phyloP scores from a whole-genome alignment of 1,140 invertebrate species.

The Drosophila novamexicana region DNA sequence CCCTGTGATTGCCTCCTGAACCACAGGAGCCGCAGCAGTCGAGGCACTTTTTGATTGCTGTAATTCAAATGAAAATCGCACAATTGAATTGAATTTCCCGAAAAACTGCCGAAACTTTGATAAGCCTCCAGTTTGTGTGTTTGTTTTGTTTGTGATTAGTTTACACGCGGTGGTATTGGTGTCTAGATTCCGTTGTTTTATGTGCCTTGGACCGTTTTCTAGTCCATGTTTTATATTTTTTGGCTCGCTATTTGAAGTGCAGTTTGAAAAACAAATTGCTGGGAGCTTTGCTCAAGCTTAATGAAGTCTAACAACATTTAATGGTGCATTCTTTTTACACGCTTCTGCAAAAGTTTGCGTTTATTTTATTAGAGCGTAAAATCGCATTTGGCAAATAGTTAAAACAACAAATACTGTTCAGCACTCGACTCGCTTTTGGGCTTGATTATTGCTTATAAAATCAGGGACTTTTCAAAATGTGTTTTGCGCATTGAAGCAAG shows the following conservation, averaged over 20 bases:
- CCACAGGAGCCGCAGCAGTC: slow-evolving; percentile 1
- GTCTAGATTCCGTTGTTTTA: slow-evolving; percentile 30
- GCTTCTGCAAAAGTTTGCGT: slow-evolving; percentile 47
- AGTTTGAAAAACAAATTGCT: slow-evolving; percentile 33
- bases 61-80: slow-evolving; percentile 78
- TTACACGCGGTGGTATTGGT: slow-evolving; percentile 49
- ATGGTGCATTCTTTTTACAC: slow-evolving; percentile 59
- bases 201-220: neutral
- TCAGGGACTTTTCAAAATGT: neutral
- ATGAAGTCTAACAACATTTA: slow-evolving; percentile 62
- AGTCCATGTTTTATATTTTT: slow-evolving; percentile 23
- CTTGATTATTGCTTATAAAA: slow-evolving; percentile 13
- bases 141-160: slow-evolving; percentile 74
- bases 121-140: slow-evolving; percentile 45
- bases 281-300: slow-evolving; percentile 34
- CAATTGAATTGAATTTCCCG: slow-evolving; percentile 77
- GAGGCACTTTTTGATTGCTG: slow-evolving; percentile 52
- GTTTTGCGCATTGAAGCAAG: neutral
- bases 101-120: slow-evolving; percentile 70
- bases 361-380: slow-evolving; percentile 73
- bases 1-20: neutral
- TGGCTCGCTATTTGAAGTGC: slow-evolving; percentile 25
- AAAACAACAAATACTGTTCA: slow-evolving; percentile 2
- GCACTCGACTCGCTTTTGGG: slow-evolving; percentile 14
- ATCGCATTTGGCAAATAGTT: slow-evolving; percentile 53